Conservation (phyloP, 1,140 invertebrate species). For the Psix sp. region DNA sequence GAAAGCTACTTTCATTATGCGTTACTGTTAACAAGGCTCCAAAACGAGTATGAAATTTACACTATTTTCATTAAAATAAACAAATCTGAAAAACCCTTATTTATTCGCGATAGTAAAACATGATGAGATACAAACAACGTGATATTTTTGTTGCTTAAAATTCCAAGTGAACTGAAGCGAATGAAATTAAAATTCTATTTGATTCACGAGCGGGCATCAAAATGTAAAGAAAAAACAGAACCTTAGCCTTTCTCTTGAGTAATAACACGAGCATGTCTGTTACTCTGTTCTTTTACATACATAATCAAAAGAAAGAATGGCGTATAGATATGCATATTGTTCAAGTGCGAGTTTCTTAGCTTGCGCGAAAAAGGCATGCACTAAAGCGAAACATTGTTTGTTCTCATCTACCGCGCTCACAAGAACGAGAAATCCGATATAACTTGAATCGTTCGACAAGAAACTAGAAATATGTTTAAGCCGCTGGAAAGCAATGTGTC, state of each 20-base stretch:
- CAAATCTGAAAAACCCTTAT: no score
- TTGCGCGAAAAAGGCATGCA: conserved; percentile 13
- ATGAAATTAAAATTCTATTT: conserved; percentile 26
- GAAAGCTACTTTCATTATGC: no score
- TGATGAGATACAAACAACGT: no score
- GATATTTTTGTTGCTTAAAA: no score
- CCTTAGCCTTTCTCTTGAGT: conserved; percentile 28
- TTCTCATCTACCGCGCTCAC: conserved; percentile 6
- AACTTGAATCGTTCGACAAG: no score
- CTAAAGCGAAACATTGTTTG: conserved; percentile 34
- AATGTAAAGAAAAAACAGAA: conserved; percentile 9
- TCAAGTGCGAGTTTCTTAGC: conserved; percentile 21
- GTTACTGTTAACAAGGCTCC: no score
- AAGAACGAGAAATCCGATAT: neutral
- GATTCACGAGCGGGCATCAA: conserved; percentile 7
- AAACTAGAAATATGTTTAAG: neutral
- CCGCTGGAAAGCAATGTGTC: neutral
- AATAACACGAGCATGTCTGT: conserved; percentile 37
- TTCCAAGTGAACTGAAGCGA: neutral
- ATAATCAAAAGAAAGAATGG: conserved; percentile 41
- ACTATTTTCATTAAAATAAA: no score
- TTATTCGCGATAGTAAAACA: no score
- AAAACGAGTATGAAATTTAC: no score
- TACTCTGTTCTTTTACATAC: conserved; percentile 29
- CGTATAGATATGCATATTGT: conserved; percentile 36